Evolutionary conservation across 2,888 invertebrate genomes (phyloP).

Genomic region (Eulithis testata): DNA sequence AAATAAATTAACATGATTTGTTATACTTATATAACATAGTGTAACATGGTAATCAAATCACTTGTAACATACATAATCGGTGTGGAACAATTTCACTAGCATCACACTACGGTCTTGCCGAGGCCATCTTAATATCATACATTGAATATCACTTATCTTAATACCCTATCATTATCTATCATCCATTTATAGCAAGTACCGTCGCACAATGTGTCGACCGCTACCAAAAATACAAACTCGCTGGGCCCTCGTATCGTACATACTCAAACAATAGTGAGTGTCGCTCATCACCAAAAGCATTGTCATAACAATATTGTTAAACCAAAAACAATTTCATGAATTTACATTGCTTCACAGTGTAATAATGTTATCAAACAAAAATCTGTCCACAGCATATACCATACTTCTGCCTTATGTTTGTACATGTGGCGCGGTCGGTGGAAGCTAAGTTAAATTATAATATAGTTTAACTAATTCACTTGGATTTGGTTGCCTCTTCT

Average conservation of each 20-base stretch:
- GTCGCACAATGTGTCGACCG: constrained; percentile 19
- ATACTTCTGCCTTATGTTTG: constrained; percentile 5
- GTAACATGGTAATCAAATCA: constrained; percentile 60
- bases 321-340: neutral
- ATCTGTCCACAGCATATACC: neutral
- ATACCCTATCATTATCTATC: constrained; percentile 24
- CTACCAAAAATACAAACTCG: constrained; percentile 6
- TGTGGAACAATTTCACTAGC: constrained; percentile 50
- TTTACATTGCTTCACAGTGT: neutral
- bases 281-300: neutral
- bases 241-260: neutral
- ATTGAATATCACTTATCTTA: constrained; percentile 34
- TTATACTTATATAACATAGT: constrained; percentile 53
- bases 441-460: constrained; percentile 24
- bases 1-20: constrained; percentile 66
- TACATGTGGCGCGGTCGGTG: constrained; percentile 15
- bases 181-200: constrained; percentile 21
- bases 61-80: constrained; percentile 50
- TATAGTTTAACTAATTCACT: constrained; percentile 52
- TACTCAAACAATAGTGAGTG: constrained; percentile 1
- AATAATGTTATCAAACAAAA: neutral
- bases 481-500: constrained; percentile 64
- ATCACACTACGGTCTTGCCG: constrained; percentile 42
- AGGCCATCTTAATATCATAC: constrained; percentile 36
- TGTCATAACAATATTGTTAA: neutral